phyloP scores from a whole-genome alignment of 2,797 vertebrate genomes.

The Parauchenoglanis punctatus region DNA sequence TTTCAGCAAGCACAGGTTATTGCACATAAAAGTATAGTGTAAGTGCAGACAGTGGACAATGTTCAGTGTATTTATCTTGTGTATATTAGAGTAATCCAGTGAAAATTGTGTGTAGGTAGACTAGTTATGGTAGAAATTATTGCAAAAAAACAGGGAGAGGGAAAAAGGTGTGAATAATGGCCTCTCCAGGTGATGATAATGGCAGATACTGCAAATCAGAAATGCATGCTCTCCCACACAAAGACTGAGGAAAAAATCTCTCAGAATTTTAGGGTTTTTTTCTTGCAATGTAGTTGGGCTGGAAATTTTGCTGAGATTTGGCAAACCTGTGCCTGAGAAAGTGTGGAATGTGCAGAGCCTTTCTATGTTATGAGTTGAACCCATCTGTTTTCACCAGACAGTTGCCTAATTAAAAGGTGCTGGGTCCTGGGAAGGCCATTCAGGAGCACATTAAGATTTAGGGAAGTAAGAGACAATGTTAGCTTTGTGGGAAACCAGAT shows the following conservation, averaged over 20 bases:
- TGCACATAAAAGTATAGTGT: background rate
- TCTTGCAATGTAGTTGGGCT: background rate
- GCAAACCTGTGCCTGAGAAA: conserved; percentile 44
- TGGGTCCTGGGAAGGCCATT: conserved; percentile 50
- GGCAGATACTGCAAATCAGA: background rate
- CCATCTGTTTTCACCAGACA: conserved; percentile 75
- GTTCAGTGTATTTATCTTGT: background rate
- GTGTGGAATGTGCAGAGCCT: conserved; percentile 68
- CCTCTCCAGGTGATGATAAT: too few species aligned
- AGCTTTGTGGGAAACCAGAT: conserved; percentile 46
- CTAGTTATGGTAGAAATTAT: background rate
- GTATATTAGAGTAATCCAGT: background rate
- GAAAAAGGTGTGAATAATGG: background rate
- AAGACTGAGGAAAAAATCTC: background rate
- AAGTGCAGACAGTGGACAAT: background rate
- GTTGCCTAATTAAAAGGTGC: conserved; percentile 77
- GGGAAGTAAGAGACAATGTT: conserved; percentile 27
- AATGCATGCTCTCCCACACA: background rate
- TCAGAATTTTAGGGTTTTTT: background rate
- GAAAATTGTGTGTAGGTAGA: background rate
- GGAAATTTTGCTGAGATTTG: background rate
- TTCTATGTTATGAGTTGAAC: conserved; percentile 69
- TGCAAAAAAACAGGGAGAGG: background rate
- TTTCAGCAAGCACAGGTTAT: background rate
- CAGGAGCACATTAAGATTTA: conserved; percentile 44